Evolutionary conservation across 2,797 vertebrate genomes (phyloP), one percentile per base, ranked within the genome.

Genomic region (Acrossocheilus wenchowensis): DNA sequence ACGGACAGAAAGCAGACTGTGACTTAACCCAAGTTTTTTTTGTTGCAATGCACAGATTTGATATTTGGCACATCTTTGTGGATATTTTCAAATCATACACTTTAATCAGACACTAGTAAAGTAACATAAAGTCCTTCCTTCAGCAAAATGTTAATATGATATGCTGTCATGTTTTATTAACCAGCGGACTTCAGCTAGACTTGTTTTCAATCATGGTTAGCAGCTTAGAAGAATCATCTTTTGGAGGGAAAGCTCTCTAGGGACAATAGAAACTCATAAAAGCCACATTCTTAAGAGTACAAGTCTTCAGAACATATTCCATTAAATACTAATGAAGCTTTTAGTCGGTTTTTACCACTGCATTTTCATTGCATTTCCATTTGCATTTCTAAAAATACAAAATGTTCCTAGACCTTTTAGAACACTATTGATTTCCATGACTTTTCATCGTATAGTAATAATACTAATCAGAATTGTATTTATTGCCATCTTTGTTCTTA

Each of bases 271-370:
- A 74, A 86, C 82, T 78, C 85, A 88, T 87, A 86, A 87, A 88
- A 81, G 80, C 86, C 81, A 84, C 81, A 71, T 73, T 83, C 87
- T 83, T 88, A 74, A 87, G 48, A 85, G 78, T 81, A 64, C 50
- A 86, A 81, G 84, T 88, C 83, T 87, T 86, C 39, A 50, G 73
- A 86, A 84, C 60, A 73, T 89, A 85, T 88, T 87, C 84, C 87
- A 87, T 90, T 84, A 90, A 90, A 88, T 79, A 88, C 83, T 86
- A 89, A 90, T 90, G 85, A 89, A 81, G 83, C 90, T 90, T 90
- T 90, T 90, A 90, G 88, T 75, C 68, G n/a, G 23, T 52, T 87
- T 87, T 82, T 30, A 87, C 82, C 68, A 73, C 86, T 81, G 30
- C 64, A 17, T 82, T 79, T 71, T 80, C 48, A 85, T 26, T 80